These are phyloP conservation scores for Lasaia peninsularis DNA, from an alignment of 1,140 invertebrate species.

Conservation along the genomic window DNA sequence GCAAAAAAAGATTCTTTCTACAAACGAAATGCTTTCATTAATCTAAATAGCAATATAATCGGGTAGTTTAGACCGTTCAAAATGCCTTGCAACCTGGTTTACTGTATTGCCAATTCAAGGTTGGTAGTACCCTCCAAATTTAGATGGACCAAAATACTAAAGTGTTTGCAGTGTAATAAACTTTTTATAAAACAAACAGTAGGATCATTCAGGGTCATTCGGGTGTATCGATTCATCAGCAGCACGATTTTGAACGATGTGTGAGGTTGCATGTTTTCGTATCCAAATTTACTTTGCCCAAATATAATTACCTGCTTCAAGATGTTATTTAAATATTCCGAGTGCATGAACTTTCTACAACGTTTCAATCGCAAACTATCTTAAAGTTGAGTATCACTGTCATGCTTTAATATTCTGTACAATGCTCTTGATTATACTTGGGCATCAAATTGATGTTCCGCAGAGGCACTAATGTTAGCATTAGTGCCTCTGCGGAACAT, in stretches of 20 bases:
- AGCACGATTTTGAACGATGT: slow-evolving; percentile 45
- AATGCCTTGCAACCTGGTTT: no score
- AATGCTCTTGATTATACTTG: no score
- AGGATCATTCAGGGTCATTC: background rate
- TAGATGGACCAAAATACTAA: background rate
- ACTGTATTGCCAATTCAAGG: no score
- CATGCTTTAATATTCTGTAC: no score
- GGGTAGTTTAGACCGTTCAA: no score
- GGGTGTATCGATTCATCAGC: slow-evolving; percentile 35
- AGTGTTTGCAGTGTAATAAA: slow-evolving; percentile 2
- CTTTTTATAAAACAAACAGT: slow-evolving; percentile 10
- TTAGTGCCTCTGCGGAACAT: no score
- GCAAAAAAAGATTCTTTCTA: no score
- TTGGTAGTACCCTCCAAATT: slow-evolving; percentile 17
- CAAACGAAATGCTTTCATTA: no score
- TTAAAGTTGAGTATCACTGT: background rate
- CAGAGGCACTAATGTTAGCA: no score
- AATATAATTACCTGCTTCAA: slow-evolving; percentile 1
- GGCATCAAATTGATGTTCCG: no score
- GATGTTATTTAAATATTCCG: slow-evolving; percentile 11
- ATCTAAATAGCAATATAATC: no score
- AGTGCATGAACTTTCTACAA: slow-evolving; percentile 9
- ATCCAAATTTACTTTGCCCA: background rate
- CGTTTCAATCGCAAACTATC: background rate
- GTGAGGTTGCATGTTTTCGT: slow-evolving; percentile 33